phyloP scores from a whole-genome alignment of 2,888 invertebrate species.

The Dryobotodes eremita region DNA sequence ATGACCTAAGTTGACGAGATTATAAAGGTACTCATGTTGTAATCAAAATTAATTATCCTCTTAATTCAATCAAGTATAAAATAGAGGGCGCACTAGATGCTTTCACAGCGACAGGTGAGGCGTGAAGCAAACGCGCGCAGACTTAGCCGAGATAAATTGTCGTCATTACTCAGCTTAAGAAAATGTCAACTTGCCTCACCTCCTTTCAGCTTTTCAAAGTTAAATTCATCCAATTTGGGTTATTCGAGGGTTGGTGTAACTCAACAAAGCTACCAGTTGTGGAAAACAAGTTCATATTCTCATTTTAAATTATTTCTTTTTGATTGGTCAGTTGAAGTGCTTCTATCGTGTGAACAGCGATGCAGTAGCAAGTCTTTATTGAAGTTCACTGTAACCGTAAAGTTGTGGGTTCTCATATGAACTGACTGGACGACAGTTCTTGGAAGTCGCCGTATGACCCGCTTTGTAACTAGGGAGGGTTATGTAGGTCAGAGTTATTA shows the following conservation, averaged over 20 bases:
- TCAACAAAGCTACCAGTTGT: constrained; percentile 34
- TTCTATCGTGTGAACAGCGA: background rate
- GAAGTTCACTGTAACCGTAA: background rate
- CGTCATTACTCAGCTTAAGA: constrained; percentile 65
- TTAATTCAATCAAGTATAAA: constrained; percentile 67
- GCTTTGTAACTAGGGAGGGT: constrained; percentile 17
- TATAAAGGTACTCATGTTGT: constrained; percentile 51
- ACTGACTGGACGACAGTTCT: background rate
- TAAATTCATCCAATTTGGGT: constrained; percentile 61
- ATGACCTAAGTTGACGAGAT: constrained; percentile 39
- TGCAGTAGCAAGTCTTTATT: background rate
- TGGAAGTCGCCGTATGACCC: background rate
- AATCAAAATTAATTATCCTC: constrained; percentile 69
- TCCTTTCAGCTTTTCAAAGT: constrained; percentile 62
- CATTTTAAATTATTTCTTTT: constrained; percentile 8
- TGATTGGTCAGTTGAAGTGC: background rate
- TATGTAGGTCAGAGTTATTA: constrained; percentile 13
- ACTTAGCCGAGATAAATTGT: constrained; percentile 64
- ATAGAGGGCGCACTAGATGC: constrained; percentile 48
- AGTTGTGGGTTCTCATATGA: background rate
- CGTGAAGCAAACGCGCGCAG: constrained; percentile 51
- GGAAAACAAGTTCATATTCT: constrained; percentile 28
- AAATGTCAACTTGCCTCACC: constrained; percentile 63
- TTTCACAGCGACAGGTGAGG: constrained; percentile 68
- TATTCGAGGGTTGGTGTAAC: constrained; percentile 49